Conservation (phyloP, 2,888 invertebrate species). For the Ennomos fuscantarius region DNA sequence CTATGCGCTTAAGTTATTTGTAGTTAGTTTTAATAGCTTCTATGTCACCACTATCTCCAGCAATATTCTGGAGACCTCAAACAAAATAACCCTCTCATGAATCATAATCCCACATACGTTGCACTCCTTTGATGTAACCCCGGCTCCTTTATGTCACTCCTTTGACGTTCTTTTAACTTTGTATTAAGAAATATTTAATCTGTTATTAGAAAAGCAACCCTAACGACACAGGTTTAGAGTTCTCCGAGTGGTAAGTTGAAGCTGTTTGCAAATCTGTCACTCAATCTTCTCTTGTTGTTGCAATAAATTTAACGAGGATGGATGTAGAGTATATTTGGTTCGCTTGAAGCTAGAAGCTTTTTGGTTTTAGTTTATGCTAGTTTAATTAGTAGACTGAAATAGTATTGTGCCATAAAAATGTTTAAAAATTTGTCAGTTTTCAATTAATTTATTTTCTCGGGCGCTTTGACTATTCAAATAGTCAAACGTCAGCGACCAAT, state of each 20-base stretch:
- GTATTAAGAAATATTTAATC: conserved; percentile 29
- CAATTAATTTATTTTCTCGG: too few relatives aligned
- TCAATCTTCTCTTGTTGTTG: conserved; percentile 44
- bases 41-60: conserved; percentile 1
- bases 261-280: conserved; percentile 38
- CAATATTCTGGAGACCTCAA: conserved; percentile 21
- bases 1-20: too few relatives aligned
- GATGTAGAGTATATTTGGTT: conserved; percentile 35
- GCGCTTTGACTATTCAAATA: too few relatives aligned
- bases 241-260: conserved; percentile 6
- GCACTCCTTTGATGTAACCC: conserved; percentile 57
- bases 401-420: too few relatives aligned
- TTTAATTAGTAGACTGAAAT: too few relatives aligned
- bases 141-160: conserved; percentile 52
- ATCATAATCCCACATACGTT: conserved; percentile 50
- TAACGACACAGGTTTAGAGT: conserved; percentile 8
- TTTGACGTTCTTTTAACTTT: conserved; percentile 57
- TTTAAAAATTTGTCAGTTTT: too few relatives aligned
- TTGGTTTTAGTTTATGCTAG: conserved; percentile 7
- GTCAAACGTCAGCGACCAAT: too few relatives aligned
- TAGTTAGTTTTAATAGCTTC: too few relatives aligned
- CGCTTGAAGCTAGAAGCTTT: conserved; percentile 15
- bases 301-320: conserved; percentile 52
- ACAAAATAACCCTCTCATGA: conserved; percentile 45
- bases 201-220: conserved; percentile 20